These are phyloP conservation scores for Ceratotherium simum DNA, from an alignment of 2,113 vertebrate species.

Conservation along the genomic window DNA sequence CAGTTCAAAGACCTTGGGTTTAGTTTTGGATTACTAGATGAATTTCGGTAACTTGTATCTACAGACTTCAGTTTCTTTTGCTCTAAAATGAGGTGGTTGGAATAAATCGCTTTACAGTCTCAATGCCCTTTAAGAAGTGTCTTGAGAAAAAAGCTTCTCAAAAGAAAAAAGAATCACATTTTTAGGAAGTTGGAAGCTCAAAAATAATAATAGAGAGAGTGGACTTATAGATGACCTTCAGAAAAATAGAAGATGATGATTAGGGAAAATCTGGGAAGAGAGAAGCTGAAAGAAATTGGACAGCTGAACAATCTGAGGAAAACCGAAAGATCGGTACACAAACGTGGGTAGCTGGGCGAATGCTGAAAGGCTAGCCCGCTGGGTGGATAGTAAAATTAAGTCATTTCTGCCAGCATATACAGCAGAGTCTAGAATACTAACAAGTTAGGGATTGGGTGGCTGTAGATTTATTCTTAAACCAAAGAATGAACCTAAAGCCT, in stretches of 20 bases:
- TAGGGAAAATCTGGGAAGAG: neutral
- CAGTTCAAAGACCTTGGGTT: neutral
- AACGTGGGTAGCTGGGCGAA: neutral
- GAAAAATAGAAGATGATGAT: neutral
- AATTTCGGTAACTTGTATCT: neutral
- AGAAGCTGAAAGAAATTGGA: neutral
- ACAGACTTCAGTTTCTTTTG: neutral
- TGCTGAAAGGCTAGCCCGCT: neutral
- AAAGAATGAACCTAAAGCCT: neutral
- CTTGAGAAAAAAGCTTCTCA: neutral
- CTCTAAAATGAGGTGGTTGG: neutral
- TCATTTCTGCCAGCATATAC: neutral
- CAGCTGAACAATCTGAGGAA: neutral
- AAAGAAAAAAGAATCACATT: neutral
- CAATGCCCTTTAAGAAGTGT: neutral
- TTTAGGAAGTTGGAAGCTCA: slow-evolving; percentile 12
- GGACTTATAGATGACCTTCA: neutral
- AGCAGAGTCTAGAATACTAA: neutral
- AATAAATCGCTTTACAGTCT: neutral
- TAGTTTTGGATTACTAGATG: neutral
- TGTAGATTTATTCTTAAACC: neutral
- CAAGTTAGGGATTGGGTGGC: neutral
- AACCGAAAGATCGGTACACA: neutral
- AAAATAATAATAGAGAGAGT: neutral
- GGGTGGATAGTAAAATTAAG: neutral